A percentile compares a stretch with the other conserved stretches of the same genome.
Conservation (phyloP, 2,888 invertebrate species). For the Boloria selene region DNA sequence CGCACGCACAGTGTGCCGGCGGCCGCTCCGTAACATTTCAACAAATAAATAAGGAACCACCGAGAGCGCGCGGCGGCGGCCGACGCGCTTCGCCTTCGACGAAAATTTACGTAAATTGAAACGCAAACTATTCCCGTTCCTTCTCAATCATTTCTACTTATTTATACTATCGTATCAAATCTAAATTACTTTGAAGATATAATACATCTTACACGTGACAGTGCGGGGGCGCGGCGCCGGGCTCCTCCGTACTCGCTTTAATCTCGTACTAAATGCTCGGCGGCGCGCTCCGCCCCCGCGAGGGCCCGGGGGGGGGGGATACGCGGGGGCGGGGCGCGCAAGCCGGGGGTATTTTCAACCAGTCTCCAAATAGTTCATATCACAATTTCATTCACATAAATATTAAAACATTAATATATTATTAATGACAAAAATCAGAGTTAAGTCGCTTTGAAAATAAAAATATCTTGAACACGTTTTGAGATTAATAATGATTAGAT, state of each 20-base stretch:
- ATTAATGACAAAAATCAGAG: constrained; percentile 15
- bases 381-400: constrained; percentile 45
- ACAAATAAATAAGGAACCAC: constrained; percentile 50
- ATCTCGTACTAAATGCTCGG: not conserved
- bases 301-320: no score
- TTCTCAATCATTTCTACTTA: constrained; percentile 24
- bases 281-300: not conserved
- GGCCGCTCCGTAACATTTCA: constrained; percentile 33
- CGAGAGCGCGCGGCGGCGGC: constrained; percentile 19
- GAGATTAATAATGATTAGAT: constrained; percentile 8
- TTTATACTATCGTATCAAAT: constrained; percentile 56
- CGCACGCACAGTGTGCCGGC: not conserved
- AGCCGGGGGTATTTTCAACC: constrained; percentile 15
- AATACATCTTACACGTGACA: constrained; percentile 47
- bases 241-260: not conserved
- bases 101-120: no score
- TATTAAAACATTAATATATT: constrained; percentile 39
- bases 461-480: not conserved
- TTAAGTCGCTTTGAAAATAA: no score
- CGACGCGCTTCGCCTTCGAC: not conserved
- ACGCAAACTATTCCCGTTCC: not conserved
- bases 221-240: constrained; percentile 1
- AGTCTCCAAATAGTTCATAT: constrained; percentile 44
- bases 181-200: constrained; percentile 54
- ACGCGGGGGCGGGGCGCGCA: not conserved